These are phyloP conservation scores for Ptilodon capucinus DNA, from an alignment of 2,888 invertebrate genomes.

Conservation along the genomic window DNA sequence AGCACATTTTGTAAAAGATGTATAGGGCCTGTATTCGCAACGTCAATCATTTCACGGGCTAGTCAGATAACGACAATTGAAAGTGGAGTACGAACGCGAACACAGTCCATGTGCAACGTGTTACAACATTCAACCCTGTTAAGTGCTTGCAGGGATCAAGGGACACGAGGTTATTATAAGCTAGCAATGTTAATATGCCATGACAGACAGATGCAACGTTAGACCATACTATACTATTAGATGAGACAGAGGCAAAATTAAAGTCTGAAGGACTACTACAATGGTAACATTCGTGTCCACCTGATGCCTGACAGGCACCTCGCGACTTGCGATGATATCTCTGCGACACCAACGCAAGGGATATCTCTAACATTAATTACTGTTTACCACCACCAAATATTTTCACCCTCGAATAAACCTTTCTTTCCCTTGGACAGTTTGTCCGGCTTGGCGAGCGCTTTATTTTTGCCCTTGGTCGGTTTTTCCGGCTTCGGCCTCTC, in stretches of 20 bases:
- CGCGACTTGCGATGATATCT: conserved; percentile 58
- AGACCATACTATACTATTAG: conserved; percentile 50
- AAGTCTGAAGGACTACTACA: conserved; percentile 44
- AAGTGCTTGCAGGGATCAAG: conserved; percentile 76
- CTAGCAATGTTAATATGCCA: conserved; percentile 66
- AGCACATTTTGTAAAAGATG: conserved; percentile 59
- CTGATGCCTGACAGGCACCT: conserved; percentile 68
- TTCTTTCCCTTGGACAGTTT: conserved; percentile 86
- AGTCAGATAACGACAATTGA: conserved; percentile 1
- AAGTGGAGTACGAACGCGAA: conserved; percentile 40
- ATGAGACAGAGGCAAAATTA: conserved; percentile 51
- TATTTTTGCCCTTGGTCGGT: conserved; percentile 72
- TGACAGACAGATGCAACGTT: conserved; percentile 63
- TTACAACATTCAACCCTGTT: conserved; percentile 77
- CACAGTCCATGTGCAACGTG: conserved; percentile 67
- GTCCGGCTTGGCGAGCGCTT: conserved; percentile 81
- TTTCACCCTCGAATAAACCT: conserved; percentile 93
- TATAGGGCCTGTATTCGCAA: conserved; percentile 56
- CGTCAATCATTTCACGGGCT: conserved; percentile 19
- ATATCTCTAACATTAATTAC: conserved; percentile 41
- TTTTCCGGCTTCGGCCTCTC: conserved; percentile 67
- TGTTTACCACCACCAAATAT: conserved; percentile 91
- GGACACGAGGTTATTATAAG: conserved; percentile 77
- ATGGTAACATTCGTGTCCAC: conserved; percentile 73
- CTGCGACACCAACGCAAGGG: conserved; percentile 19